Evolutionary conservation across 1,140 invertebrate genomes (phyloP).

Genomic region (Plutomurus gul): DNA sequence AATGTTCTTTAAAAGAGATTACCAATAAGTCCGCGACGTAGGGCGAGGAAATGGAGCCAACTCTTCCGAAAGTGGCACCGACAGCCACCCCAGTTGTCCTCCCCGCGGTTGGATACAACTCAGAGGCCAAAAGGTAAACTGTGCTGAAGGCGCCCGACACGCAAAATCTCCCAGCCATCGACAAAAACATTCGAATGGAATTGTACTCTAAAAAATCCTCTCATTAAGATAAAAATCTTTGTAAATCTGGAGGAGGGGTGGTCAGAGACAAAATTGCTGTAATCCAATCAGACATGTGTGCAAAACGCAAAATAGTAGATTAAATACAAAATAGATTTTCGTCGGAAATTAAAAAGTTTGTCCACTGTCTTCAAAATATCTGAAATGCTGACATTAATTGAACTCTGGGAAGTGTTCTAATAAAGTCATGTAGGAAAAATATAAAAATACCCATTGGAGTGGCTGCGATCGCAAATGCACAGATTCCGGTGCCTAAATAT

Average conservation of each 20-base stretch:
- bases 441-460: not conserved
- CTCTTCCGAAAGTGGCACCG: conserved; percentile 72
- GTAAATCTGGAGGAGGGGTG: no score
- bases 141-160: conserved; percentile 68
- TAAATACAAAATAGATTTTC: no score
- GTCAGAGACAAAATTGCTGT: no score
- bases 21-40: conserved; percentile 47
- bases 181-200: conserved; percentile 21
- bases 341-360: no score
- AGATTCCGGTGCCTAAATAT: not conserved
- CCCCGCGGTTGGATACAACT: conserved; percentile 72
- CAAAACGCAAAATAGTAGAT: no score
- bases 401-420: no score
- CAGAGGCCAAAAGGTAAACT: conserved; percentile 73
- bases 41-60: conserved; percentile 70
- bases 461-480: not conserved
- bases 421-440: not conserved
- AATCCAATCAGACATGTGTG: no score
- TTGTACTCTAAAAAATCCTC: conserved; percentile 3
- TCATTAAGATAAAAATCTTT: not conserved
- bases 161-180: conserved; percentile 44
- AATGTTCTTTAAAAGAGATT: not conserved
- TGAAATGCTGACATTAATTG: no score
- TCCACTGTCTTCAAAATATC: no score
- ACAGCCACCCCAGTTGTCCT: conserved; percentile 68